Percentiles rank a stretch among this genome's conserved stretches.
These are phyloP conservation scores for Drosophila sordidapex DNA, from an alignment of 2,888 invertebrate genomes.

Conservation along the genomic window DNA sequence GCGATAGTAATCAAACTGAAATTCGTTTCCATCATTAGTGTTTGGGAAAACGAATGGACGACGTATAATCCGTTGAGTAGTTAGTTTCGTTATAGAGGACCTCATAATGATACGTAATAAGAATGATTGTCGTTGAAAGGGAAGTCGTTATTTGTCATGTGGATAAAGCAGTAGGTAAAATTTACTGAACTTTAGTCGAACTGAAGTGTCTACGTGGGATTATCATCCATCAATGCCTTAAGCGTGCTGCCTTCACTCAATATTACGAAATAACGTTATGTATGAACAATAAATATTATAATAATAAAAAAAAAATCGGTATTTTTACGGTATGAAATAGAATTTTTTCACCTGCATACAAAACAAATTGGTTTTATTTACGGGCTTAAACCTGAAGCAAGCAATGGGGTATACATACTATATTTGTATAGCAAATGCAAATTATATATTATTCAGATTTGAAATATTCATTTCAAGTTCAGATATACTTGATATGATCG, in stretches of 20 bases:
- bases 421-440: not conserved
- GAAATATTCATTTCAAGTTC: too few species aligned
- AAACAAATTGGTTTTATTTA: slow-evolving; percentile 12
- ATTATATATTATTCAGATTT: too few species aligned
- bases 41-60: too few species aligned
- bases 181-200: slow-evolving; percentile 25
- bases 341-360: slow-evolving; percentile 67
- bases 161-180: too few species aligned
- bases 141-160: too few species aligned
- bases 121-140: too few species aligned
- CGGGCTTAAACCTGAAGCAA: not conserved
- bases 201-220: slow-evolving; percentile 23
- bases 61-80: too few species aligned
- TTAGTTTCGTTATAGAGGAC: too few species aligned
- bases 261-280: slow-evolving; percentile 68
- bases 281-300: slow-evolving; percentile 51
- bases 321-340: slow-evolving; percentile 66
- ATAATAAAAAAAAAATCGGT: slow-evolving; percentile 43
- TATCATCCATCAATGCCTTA: slow-evolving; percentile 1
- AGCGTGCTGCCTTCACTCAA: slow-evolving; percentile 61
- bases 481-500: too few species aligned
- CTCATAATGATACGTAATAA: too few species aligned
- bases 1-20: too few species aligned
- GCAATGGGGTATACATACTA: not conserved
- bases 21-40: too few species aligned